phyloP scores from a whole-genome alignment of 2,797 vertebrate genomes.

The Sphenopsis melanotis region DNA sequence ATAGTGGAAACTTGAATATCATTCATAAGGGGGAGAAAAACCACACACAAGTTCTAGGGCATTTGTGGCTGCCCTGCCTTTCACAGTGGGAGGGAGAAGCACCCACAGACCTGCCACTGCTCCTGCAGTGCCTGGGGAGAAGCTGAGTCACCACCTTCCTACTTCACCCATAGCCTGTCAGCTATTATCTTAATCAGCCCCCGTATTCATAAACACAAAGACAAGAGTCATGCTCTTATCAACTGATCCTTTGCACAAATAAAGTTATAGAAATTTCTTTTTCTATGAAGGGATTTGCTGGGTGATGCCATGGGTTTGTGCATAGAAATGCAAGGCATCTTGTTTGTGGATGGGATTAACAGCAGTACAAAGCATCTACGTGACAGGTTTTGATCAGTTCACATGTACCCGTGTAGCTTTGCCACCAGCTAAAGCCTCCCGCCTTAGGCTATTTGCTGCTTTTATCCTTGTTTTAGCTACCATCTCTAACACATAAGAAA shows the following conservation, averaged over 20 bases:
- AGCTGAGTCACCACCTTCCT: neutral
- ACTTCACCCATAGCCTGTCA: neutral
- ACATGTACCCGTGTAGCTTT: neutral
- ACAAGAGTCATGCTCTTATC: neutral
- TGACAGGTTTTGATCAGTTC: neutral
- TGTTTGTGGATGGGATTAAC: neutral
- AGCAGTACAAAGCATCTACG: neutral
- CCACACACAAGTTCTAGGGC: neutral
- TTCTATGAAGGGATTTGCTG: neutral
- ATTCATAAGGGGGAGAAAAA: neutral
- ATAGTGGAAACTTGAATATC: neutral
- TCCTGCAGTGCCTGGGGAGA: neutral
- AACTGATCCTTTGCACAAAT: neutral
- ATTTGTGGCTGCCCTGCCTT: neutral
- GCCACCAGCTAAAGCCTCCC: neutral
- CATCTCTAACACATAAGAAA: neutral
- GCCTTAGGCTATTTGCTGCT: conserved; percentile 18
- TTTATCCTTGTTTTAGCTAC: conserved; percentile 22
- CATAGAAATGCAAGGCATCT: neutral
- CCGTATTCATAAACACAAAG: neutral
- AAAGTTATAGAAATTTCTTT: neutral
- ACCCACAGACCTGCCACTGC: neutral
- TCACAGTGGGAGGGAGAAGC: neutral
- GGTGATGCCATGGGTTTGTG: neutral
- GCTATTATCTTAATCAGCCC: neutral